phyloP scores from a whole-genome alignment of 2,888 invertebrate species.

The Blera fallax region DNA sequence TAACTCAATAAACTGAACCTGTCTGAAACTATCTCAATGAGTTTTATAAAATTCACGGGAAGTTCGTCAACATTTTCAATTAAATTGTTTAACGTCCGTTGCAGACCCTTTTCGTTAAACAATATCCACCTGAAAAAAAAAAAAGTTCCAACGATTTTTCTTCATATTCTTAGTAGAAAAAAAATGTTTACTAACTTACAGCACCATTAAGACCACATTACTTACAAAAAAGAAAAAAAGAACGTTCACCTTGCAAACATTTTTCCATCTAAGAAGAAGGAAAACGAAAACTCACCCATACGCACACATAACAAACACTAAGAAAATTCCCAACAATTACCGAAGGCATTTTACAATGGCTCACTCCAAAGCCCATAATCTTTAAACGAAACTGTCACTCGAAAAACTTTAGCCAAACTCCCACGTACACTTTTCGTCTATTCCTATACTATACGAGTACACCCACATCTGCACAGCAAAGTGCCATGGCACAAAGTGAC shows the following conservation, averaged over 20 bases:
- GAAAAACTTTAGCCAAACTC: slow-evolving; percentile 59
- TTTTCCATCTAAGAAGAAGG: not conserved
- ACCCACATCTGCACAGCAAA: slow-evolving; percentile 14
- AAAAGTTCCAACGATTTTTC: not conserved
- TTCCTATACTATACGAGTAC: not conserved
- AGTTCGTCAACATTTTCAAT: not conserved
- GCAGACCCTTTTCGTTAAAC: not conserved
- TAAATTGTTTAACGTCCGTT: not conserved
- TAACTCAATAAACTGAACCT: not conserved
- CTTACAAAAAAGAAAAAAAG: not conserved
- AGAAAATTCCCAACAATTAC: slow-evolving; percentile 65
- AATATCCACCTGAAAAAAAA: not conserved
- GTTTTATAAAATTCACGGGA: not conserved
- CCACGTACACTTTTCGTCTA: slow-evolving; percentile 10
- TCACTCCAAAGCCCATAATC: slow-evolving; percentile 69
- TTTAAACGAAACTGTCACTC: slow-evolving; percentile 70
- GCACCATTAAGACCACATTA: slow-evolving; percentile 5
- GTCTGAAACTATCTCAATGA: not conserved
- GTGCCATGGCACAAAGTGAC: slow-evolving; percentile 32
- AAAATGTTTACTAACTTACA: not conserved
- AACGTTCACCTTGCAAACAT: not conserved
- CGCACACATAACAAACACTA: not conserved
- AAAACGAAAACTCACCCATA: not conserved
- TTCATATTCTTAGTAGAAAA: not conserved
- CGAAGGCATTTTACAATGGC: slow-evolving; percentile 59